phyloP scores from a whole-genome alignment of 1,140 invertebrate genomes.

The Diabrotica undecimpunctata region DNA sequence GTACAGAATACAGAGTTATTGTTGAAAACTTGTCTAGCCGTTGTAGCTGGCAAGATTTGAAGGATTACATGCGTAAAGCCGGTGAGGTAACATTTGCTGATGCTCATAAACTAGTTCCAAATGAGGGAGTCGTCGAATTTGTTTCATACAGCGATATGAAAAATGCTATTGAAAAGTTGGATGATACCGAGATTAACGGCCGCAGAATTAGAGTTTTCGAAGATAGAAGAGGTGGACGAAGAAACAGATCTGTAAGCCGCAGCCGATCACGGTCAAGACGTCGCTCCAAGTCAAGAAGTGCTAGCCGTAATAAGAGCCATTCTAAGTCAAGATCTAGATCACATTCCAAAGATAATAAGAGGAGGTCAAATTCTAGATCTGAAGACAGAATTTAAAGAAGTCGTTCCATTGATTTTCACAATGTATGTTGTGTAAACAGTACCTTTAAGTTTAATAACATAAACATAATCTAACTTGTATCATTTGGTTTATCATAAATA shows the following conservation, averaged over 20 bases:
- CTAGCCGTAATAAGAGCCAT: conserved; percentile 51
- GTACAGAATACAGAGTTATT: conserved; percentile 93
- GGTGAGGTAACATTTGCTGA: conserved; percentile 97
- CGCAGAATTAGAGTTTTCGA: conserved; percentile 28
- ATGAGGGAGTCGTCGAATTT: conserved; percentile 92
- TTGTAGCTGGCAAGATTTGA: conserved; percentile 90
- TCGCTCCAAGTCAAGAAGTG: conserved; percentile 51
- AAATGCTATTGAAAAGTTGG: conserved; percentile 89
- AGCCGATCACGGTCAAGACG: conserved; percentile 64
- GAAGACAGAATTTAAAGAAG: conserved; percentile 9
- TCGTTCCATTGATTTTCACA: not conserved
- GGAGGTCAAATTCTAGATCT: conserved; percentile 15
- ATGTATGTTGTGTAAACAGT: not conserved
- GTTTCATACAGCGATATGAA: conserved; percentile 87
- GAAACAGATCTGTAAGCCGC: conserved; percentile 58
- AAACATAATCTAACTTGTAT: not conserved
- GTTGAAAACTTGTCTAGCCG: conserved; percentile 97
- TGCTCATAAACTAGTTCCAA: conserved; percentile 75
- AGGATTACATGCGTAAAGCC: conserved; percentile 97
- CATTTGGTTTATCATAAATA: not conserved
- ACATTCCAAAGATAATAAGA: conserved; percentile 54
- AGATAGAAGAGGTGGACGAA: conserved; percentile 62
- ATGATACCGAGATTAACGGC: conserved; percentile 52
- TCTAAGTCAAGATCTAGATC: conserved; percentile 51
- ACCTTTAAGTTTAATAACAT: not conserved